phyloP scores from a whole-genome alignment of 2,888 invertebrate species.

The Agonopterix heracliana region DNA sequence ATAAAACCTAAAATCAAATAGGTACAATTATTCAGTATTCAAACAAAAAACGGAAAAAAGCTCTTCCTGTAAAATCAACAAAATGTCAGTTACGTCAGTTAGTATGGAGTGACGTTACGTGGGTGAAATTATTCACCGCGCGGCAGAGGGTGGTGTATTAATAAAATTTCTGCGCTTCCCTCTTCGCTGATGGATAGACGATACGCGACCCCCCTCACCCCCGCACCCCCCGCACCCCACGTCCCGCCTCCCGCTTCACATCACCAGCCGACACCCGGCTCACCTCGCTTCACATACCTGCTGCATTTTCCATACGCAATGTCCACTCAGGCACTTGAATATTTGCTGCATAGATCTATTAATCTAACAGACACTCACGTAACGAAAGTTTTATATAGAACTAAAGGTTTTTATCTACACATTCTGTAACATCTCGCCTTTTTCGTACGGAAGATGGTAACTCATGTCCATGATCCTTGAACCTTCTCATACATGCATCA shows the following conservation, averaged over 20 bases:
- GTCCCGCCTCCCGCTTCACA: neutral
- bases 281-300: neutral
- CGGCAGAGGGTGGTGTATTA: constrained; percentile 1
- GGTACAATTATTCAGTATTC: too few species aligned
- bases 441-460: too few species aligned
- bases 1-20: too few species aligned
- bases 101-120: too few species aligned
- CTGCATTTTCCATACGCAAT: neutral
- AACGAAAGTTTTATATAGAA: too few species aligned
- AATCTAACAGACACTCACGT: neutral
- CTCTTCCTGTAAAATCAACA: too few species aligned
- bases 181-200: constrained; percentile 3
- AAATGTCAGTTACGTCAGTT: too few species aligned
- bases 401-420: too few species aligned
- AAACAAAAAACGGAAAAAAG: too few species aligned
- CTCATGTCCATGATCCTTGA: too few species aligned
- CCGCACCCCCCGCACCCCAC: neutral
- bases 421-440: too few species aligned
- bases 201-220: neutral
- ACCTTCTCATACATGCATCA: too few species aligned
- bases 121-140: neutral
- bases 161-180: constrained; percentile 6
- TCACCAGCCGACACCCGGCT: neutral
- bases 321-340: neutral
- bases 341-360: neutral